These are phyloP conservation scores for Acleris literana DNA, from an alignment of 2,888 invertebrate genomes.

Conservation along the genomic window DNA sequence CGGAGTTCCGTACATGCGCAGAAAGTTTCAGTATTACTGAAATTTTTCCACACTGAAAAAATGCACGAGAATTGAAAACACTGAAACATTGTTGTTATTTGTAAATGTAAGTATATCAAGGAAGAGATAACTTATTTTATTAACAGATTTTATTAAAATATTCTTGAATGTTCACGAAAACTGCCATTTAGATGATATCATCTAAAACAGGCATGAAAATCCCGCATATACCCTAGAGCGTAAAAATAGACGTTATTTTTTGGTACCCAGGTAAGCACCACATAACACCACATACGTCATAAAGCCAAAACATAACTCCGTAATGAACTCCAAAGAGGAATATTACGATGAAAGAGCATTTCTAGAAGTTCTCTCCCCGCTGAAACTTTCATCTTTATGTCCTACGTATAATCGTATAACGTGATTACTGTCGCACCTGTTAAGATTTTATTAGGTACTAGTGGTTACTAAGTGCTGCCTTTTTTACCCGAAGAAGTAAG, in stretches of 20 bases:
- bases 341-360: slow-evolving; percentile 10
- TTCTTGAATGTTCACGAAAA: too few species aligned
- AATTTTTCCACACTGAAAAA: too few species aligned
- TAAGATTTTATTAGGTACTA: neutral
- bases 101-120: too few species aligned
- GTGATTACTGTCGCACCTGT: neutral
- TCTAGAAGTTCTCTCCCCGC: neutral
- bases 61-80: too few species aligned
- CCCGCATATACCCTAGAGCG: neutral
- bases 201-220: too few species aligned
- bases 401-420: neutral
- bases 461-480: neutral
- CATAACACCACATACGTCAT: slow-evolving; percentile 3
- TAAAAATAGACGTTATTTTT: neutral
- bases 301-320: slow-evolving; percentile 19
- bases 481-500: neutral
- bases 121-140: too few species aligned
- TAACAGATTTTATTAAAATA: too few species aligned
- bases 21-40: too few species aligned
- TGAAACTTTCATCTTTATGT: slow-evolving; percentile 8
- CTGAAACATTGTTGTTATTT: too few species aligned
- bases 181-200: too few species aligned
- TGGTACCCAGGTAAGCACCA: neutral
- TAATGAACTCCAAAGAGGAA: slow-evolving; percentile 20
- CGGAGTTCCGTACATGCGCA: neutral